Evolutionary conservation across 1,140 invertebrate species (phyloP), one percentile per base, ranked within the genome.

Genomic region (Rhysida immarginata): DNA sequence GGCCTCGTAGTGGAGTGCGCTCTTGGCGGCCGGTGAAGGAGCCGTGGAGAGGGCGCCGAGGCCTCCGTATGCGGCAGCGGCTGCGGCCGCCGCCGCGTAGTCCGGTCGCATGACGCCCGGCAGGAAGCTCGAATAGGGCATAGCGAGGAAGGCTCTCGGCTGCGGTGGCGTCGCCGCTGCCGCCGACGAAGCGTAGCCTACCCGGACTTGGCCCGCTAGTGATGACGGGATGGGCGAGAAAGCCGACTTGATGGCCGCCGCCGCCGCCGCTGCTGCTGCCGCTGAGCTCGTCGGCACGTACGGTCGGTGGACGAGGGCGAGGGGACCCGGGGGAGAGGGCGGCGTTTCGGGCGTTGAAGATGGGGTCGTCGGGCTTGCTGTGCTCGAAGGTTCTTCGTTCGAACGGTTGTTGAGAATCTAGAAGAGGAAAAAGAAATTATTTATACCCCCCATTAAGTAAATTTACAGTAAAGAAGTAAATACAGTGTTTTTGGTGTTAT

Each of bases 121-220:
- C 24, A 54, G 16, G 42, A 54, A 54, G n/a, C 53, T 29, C 26
- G 53, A 54, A 46, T 54, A 54, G 42, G 53, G 53, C 29, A 42
- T 54, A 3, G 42, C 25, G 13, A 54, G 35, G 35, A 54, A 54
- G 13, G 11, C 27, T 2, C 53, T 35, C 11, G 3, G 35, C 24
- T 54, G 53, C 18, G 26, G 49, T n/a, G n/a, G n/a, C n/a, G n/a
- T n/a, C n/a, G n/a, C n/a, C n/a, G n/a, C n/a, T n/a, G n/a, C n/a
- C n/a, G n/a, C n/a, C n/a, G n/a, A n/a, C n/a, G n/a, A n/a, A 5
- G 49, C 24, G 21, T 51, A 51, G 23, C 49, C 49, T 5, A 51
- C 8, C 3, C 49, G 23, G 8, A 51, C 53, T 11, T 54, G 29
- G 35, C 29, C 27, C 21, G 35, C 3, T 16, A 29, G 41, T 8